Percentiles rank a stretch among this genome's conserved stretches.
Evolutionary conservation across 2,113 vertebrate genomes (phyloP).

Genomic region (Setophaga kirtlandii): DNA sequence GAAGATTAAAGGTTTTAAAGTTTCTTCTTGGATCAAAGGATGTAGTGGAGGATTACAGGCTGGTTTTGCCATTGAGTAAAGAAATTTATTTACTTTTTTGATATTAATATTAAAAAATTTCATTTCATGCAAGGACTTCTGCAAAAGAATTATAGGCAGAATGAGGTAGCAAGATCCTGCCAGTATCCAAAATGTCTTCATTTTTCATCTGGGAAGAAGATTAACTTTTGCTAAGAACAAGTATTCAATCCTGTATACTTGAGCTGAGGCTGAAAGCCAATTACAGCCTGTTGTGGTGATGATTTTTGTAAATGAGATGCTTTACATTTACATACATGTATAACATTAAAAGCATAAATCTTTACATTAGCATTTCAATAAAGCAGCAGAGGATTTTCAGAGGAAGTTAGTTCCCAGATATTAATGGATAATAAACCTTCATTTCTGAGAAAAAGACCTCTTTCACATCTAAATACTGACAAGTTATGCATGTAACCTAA

Average conservation of each 20-base stretch:
- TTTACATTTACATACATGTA: neutral
- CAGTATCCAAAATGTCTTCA: neutral
- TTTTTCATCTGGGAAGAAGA: neutral
- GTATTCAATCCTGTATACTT: neutral
- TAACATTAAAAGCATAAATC: neutral
- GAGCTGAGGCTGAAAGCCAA: neutral
- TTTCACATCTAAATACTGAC: neutral
- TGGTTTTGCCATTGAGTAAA: neutral
- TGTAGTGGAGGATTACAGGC: neutral
- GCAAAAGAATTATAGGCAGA: neutral
- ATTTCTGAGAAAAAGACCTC: neutral
- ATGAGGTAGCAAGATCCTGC: neutral
- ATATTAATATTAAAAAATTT: neutral
- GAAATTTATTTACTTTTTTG: neutral
- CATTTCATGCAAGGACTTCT: neutral
- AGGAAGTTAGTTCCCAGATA: neutral
- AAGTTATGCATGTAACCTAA: neutral
- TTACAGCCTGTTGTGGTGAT: neutral
- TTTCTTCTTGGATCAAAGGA: neutral
- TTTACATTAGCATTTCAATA: neutral
- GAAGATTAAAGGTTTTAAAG: neutral
- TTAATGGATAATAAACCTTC: neutral
- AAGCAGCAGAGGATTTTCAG: neutral
- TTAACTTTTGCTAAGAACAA: neutral
- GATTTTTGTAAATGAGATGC: neutral